phyloP scores from a whole-genome alignment of 2,797 vertebrate genomes.

The Syngnathus acus region DNA sequence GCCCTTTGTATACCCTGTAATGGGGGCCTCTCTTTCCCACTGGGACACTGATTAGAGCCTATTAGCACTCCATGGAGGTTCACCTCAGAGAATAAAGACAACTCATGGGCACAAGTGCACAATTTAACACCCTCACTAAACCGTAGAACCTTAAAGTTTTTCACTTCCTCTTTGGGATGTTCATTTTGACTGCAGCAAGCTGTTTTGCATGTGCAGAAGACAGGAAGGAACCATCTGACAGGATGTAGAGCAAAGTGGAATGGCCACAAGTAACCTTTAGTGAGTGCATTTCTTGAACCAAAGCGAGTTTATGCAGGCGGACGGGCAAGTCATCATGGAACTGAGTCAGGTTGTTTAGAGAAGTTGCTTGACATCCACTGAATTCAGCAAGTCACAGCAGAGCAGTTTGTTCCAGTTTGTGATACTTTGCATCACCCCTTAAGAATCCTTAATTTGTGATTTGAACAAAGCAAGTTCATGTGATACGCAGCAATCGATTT shows the following conservation, averaged over 20 bases:
- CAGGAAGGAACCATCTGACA: not conserved
- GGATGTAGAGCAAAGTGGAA: constrained; percentile 63
- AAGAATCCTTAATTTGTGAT: not conserved
- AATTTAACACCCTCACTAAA: constrained; percentile 8
- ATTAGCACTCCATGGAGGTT: constrained; percentile 52
- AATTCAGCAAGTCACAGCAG: constrained; percentile 48
- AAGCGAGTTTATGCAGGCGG: constrained; percentile 1
- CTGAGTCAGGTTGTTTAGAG: constrained; percentile 46
- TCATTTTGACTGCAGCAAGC: constrained; percentile 12
- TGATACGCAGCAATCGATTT: not conserved
- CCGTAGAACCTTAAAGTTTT: constrained; percentile 40
- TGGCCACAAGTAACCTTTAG: constrained; percentile 71
- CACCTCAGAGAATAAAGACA: constrained; percentile 24
- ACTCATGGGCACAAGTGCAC: constrained; percentile 14
- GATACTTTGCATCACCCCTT: too few relatives aligned
- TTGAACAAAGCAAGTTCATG: not conserved
- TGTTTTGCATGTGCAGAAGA: constrained; percentile 9
- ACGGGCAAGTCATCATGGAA: constrained; percentile 6
- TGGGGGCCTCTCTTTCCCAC: constrained; percentile 35
- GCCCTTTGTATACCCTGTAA: constrained; percentile 13
- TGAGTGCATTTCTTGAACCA: constrained; percentile 3
- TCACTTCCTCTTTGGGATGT: constrained; percentile 51
- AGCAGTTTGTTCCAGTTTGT: constrained; percentile 6
- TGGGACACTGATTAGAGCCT: constrained; percentile 48
- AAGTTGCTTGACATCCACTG: constrained; percentile 44